These are phyloP conservation scores for Capitulum mitella DNA, from an alignment of 2,888 invertebrate genomes.

Conservation along the genomic window DNA sequence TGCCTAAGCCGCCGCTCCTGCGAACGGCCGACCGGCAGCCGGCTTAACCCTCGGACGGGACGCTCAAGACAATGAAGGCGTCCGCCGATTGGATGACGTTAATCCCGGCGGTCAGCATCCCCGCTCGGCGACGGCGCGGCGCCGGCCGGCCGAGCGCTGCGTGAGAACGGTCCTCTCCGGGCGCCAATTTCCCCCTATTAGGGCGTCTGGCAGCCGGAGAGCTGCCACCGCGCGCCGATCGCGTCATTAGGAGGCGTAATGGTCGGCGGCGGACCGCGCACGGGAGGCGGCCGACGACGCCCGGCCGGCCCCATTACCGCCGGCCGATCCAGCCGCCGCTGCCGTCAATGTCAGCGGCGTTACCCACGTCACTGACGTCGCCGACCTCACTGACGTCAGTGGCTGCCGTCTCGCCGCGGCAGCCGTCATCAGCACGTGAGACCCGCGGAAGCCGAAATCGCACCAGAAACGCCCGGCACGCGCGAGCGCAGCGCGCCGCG, in stretches of 20 bases:
- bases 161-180: background rate
- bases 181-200: constrained; percentile 15
- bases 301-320: background rate
- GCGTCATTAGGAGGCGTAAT: constrained; percentile 10
- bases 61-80: background rate
- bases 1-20: background rate
- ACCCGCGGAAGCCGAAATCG: too few relatives aligned
- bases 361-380: too few relatives aligned
- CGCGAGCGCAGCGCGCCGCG: background rate
- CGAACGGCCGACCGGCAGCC: background rate
- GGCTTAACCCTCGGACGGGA: too few relatives aligned
- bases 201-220: background rate
- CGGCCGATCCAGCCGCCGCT: background rate
- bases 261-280: background rate
- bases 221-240: background rate
- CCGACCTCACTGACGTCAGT: background rate
- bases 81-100: background rate
- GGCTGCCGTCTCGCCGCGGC: background rate
- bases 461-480: background rate
- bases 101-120: background rate
- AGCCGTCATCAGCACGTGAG: background rate
- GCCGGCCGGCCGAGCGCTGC: background rate
- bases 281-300: background rate
- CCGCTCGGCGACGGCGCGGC: background rate
- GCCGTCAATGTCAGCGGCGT: background rate